Evolutionary conservation across 2,888 invertebrate genomes (phyloP), one percentile per base, ranked within the genome.

Genomic region (Neoitamus cyanurus): DNA sequence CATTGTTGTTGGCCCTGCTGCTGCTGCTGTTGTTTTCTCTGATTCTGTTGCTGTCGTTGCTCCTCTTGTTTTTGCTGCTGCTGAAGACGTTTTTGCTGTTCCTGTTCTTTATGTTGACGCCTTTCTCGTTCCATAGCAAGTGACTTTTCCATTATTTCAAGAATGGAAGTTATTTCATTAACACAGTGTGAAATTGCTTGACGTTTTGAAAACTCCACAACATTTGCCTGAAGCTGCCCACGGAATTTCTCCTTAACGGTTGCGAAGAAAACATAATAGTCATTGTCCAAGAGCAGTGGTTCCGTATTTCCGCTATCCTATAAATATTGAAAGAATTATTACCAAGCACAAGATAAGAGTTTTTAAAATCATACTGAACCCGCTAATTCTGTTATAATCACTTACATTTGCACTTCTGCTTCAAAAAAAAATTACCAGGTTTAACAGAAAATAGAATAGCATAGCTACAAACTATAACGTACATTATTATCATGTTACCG

Each of bases 241-340:
- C 85, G 85, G 2, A 86, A 82, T 84, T 86, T 86, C 46, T 86
- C 86, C 25, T 80, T 83, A 7, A 84, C 84, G 31, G 85, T 86
- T 34, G 85, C 83, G 58, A 86, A 85, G 78, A 86, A 86, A 13
- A 86, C 82, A 15, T 85, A 86, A 83, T 37, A 85, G 30, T 86
- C 86, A 58, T 85, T 85, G 25, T 86, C 86, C 77, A 85, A 72
- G 58, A 86, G 72, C 15, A 86, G 83, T 46, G 58, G 77, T 77
- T 86, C 80, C 7, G 86, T 75, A 85, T 85, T 85, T 28, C 83
- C 83, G 20, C 77, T 84, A n/a, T 84, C 85, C 86, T 85, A 48
- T 9, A 82, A 58, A 82, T 69, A 15, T 34, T 28, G 15, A 82
- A 69, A 37, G 11, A 25, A 37, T 28, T 46, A 82, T 69, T 82